Evolutionary conservation across 2,888 invertebrate species (phyloP).

Genomic region (Philereme transversata): DNA sequence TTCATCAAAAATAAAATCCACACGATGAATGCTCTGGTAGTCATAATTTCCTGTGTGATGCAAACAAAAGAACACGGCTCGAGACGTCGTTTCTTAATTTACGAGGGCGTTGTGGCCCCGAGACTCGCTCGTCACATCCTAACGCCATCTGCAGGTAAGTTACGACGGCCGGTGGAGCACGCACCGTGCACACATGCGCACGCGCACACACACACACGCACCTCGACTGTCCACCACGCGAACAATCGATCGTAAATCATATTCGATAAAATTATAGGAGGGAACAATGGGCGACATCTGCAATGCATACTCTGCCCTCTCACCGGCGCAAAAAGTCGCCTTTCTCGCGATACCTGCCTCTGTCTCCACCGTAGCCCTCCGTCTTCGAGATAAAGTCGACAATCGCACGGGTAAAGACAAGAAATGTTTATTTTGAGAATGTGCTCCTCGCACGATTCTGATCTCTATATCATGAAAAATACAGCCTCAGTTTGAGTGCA

Average conservation of each 20-base stretch:
- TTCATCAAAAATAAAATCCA: constrained; percentile 19
- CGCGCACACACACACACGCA: constrained; percentile 68
- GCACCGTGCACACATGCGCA: constrained; percentile 62
- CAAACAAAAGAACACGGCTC: constrained; percentile 67
- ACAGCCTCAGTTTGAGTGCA: constrained; percentile 61
- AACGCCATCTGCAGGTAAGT: constrained; percentile 78
- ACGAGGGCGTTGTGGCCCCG: constrained; percentile 67
- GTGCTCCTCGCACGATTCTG: constrained; percentile 53
- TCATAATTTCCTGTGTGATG: constrained; percentile 54
- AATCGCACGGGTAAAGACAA: constrained; percentile 80
- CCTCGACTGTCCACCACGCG: constrained; percentile 76
- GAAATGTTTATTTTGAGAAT: constrained; percentile 81
- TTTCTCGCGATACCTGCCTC: constrained; percentile 68
- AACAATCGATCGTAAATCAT: constrained; percentile 84
- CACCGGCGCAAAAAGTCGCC: constrained; percentile 70
- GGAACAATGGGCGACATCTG: constrained; percentile 80
- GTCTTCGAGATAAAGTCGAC: constrained; percentile 80
- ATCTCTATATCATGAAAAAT: constrained; percentile 53
- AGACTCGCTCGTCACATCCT: constrained; percentile 55
- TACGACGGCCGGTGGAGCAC: constrained; percentile 48
- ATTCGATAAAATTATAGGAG: constrained; percentile 84
- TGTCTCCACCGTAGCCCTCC: constrained; percentile 64
- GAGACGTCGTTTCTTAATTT: constrained; percentile 77
- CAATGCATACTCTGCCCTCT: constrained; percentile 71
- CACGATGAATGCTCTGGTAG: constrained; percentile 36